A percentile compares a stretch with the other conserved stretches of the same genome.
Conservation (phyloP, 2,113 vertebrate genomes). For the Coptodon bakossiorum region DNA sequence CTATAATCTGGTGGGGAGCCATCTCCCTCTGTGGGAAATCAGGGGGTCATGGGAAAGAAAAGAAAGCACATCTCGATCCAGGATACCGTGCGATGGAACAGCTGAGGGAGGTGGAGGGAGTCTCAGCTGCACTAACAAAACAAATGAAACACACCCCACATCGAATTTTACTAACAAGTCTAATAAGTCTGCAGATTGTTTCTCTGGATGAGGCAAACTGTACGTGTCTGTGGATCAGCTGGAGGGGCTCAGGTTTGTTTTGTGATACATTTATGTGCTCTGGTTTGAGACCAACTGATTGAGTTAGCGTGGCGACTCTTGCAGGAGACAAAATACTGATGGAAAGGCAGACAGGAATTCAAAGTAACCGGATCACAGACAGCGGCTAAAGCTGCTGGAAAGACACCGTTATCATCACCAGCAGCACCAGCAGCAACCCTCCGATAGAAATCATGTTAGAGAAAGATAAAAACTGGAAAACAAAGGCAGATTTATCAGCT, state of each 20-base stretch:
- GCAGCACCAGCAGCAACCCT: background rate
- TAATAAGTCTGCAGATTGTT: background rate
- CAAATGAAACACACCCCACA: background rate
- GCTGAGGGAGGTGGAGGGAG: background rate
- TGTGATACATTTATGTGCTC: background rate
- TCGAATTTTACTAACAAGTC: background rate
- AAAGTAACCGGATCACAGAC: background rate
- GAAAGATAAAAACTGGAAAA: fast-evolving
- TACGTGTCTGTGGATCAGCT: background rate
- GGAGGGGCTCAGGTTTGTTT: background rate
- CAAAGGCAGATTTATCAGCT: background rate
- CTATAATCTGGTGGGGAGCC: background rate
- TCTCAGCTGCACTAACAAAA: background rate
- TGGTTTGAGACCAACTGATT: background rate
- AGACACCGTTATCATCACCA: background rate
- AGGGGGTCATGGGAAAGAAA: background rate
- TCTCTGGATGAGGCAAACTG: background rate
- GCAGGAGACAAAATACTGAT: background rate
- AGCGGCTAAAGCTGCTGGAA: background rate
- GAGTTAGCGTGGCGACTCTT: background rate
- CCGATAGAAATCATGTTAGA: background rate
- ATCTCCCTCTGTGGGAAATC: background rate
- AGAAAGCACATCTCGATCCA: background rate
- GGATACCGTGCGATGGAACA: background rate
- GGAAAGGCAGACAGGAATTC: background rate